Evolutionary conservation across 2,113 vertebrate species (phyloP).

Genomic region (Cavia porcellus): DNA sequence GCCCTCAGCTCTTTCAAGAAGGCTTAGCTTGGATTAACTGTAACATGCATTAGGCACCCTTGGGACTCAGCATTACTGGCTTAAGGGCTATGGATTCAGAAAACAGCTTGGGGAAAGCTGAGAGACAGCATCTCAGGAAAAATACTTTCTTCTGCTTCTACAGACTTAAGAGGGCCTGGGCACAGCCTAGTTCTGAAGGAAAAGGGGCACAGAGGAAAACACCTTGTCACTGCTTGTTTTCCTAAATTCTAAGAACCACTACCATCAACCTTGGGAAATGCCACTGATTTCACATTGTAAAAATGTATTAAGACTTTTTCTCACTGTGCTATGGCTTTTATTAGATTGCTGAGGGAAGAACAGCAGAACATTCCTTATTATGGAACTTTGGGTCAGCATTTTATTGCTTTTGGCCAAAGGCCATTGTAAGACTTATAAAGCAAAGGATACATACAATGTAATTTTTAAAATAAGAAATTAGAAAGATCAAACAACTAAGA

Average conservation of each 20-base stretch:
- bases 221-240: slow-evolving; percentile 41
- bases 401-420: slow-evolving; percentile 75
- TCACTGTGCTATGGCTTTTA: slow-evolving; percentile 61
- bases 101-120: neutral
- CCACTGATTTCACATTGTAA: slow-evolving; percentile 67
- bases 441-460: slow-evolving; percentile 21
- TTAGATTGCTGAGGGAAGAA: slow-evolving; percentile 66
- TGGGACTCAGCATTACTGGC: neutral
- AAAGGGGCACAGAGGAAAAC: slow-evolving; percentile 30
- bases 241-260: slow-evolving; percentile 56
- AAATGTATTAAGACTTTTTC: slow-evolving; percentile 66
- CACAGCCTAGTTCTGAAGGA: neutral
- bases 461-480: slow-evolving; percentile 63
- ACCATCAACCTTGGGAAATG: slow-evolving; percentile 46
- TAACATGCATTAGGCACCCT: neutral
- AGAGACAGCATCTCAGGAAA: neutral
- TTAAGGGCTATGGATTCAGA: slow-evolving; percentile 18
- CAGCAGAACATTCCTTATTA: slow-evolving; percentile 63
- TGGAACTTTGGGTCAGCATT: slow-evolving; percentile 68
- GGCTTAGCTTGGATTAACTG: neutral
- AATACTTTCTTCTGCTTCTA: neutral
- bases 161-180: neutral
- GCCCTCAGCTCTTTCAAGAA: neutral
- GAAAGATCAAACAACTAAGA: slow-evolving; percentile 65
- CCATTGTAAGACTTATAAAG: slow-evolving; percentile 58